phyloP scores from a whole-genome alignment of 2,113 vertebrate species.

The Vimba vimba region DNA sequence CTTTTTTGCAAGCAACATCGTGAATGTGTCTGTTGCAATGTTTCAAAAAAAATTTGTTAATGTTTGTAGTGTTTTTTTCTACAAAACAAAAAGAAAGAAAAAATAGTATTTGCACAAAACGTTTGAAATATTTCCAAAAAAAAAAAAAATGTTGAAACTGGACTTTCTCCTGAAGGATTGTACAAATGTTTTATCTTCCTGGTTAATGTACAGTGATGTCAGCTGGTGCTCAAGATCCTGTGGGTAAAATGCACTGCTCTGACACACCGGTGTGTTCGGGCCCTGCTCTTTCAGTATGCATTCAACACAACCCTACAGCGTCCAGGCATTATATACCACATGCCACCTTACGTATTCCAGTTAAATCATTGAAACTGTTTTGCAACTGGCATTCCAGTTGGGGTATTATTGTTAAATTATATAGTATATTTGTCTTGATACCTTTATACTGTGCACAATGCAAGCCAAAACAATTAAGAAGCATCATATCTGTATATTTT shows the following conservation, averaged over 20 bases:
- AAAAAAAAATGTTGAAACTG: conserved; percentile 20
- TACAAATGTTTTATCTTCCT: conserved; percentile 29
- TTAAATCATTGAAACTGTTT: conserved; percentile 25
- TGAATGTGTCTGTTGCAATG: conserved; percentile 57
- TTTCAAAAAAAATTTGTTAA: conserved; percentile 41
- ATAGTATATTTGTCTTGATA: conserved; percentile 44
- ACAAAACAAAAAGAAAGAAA: not conserved
- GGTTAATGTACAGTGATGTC: conserved; percentile 51
- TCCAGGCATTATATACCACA: conserved; percentile 17
- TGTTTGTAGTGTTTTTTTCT: conserved; percentile 48
- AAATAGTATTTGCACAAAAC: conserved; percentile 45
- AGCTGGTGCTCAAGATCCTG: conserved; percentile 35
- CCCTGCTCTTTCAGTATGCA: conserved; percentile 23
- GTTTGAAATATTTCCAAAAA: conserved; percentile 30
- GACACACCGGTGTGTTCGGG: conserved; percentile 13
- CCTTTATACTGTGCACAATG: conserved; percentile 57
- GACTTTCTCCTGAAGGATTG: conserved; percentile 34
- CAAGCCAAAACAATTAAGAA: conserved; percentile 52
- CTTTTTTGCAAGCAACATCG: conserved; percentile 47
- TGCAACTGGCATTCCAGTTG: conserved; percentile 33
- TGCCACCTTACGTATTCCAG: conserved; percentile 10
- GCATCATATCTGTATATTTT: conserved; percentile 62
- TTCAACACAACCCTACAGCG: conserved; percentile 21
- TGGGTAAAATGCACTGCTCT: conserved; percentile 51
- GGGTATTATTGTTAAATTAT: conserved; percentile 45